These are phyloP conservation scores for Heliconius ismenius DNA, from an alignment of 2,888 invertebrate genomes.

Conservation along the genomic window DNA sequence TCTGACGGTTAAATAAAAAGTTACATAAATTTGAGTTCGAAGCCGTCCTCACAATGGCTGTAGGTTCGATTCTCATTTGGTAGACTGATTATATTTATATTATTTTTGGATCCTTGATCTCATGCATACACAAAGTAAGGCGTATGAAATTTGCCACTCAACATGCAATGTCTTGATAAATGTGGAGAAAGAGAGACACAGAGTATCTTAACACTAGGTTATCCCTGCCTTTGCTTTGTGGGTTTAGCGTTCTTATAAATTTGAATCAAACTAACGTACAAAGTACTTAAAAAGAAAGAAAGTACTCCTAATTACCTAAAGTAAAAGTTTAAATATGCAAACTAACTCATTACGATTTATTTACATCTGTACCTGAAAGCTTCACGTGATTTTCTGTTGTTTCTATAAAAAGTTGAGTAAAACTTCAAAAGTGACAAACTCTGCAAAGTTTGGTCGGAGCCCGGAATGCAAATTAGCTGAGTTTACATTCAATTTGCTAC, in stretches of 20 bases:
- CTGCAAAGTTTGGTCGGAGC: slow-evolving; percentile 37
- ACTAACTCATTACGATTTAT: not conserved
- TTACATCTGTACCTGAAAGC: not conserved
- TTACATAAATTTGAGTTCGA: not conserved
- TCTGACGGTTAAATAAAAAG: too few relatives aligned
- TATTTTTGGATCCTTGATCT: not conserved
- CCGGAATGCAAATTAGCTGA: slow-evolving; percentile 59
- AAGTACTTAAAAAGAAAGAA: too few relatives aligned
- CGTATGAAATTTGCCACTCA: not conserved
- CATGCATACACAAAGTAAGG: not conserved
- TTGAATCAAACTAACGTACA: too few relatives aligned
- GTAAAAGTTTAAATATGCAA: not conserved
- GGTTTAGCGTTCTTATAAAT: not conserved
- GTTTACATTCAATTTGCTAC: slow-evolving; percentile 65
- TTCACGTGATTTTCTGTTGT: slow-evolving; percentile 6
- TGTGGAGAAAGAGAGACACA: not conserved
- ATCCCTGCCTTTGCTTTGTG: too few relatives aligned
- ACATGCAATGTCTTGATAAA: not conserved
- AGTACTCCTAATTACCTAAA: not conserved
- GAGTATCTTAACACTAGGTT: not conserved
- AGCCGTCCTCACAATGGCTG: not conserved
- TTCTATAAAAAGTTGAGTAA: slow-evolving; percentile 24
- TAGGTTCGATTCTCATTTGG: not conserved
- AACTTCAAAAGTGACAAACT: slow-evolving; percentile 41
- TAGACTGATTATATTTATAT: not conserved